Conservation (phyloP, 2,888 invertebrate genomes). For the Aproaerema taeniolella region DNA sequence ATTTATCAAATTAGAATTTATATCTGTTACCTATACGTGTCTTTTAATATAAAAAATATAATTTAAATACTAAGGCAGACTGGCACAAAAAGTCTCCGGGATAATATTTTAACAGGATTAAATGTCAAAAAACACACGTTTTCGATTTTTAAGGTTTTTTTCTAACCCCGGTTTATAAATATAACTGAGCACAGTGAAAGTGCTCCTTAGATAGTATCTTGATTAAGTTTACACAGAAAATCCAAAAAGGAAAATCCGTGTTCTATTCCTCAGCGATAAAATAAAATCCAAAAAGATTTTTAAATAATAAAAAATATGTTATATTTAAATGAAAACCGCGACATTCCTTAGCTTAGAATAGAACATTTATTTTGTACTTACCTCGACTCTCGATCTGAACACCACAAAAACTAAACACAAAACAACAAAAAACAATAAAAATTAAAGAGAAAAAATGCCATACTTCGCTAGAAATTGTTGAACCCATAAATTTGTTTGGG, state of each 20-base stretch:
- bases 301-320: not conserved
- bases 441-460: slow-evolving; percentile 18
- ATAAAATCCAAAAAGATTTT: not conserved
- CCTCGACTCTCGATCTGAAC: slow-evolving; percentile 13
- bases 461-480: slow-evolving; percentile 47
- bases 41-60: too few species aligned
- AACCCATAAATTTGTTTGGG: slow-evolving; percentile 46
- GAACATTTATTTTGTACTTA: slow-evolving; percentile 7
- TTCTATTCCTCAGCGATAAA: not conserved
- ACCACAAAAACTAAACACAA: slow-evolving; percentile 6
- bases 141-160: too few species aligned
- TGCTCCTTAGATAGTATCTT: too few species aligned
- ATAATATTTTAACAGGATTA: too few species aligned
- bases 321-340: not conserved
- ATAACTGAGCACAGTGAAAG: too few species aligned
- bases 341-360: not conserved
- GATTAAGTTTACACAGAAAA: too few species aligned
- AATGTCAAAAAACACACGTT: too few species aligned
- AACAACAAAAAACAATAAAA: not conserved
- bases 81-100: too few species aligned
- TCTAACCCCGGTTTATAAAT: too few species aligned
- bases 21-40: too few species aligned
- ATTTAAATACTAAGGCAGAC: too few species aligned
- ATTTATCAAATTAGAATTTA: too few species aligned
- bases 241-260: not conserved